These are phyloP conservation scores for Aphodius sticticus DNA, from an alignment of 2,888 invertebrate species.

Conservation along the genomic window DNA sequence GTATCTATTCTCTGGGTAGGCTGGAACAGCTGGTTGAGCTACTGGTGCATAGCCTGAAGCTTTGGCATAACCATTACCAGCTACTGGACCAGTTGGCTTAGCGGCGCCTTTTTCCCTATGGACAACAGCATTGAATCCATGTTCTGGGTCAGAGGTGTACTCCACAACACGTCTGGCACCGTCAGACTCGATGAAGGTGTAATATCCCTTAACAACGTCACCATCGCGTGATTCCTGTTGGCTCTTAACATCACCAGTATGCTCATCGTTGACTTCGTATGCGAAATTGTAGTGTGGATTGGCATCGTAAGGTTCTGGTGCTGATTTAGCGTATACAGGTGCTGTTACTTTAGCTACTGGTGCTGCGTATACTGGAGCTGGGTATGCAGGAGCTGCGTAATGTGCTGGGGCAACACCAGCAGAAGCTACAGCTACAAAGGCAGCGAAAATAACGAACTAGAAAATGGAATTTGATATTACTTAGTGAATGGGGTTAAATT, in stretches of 20 bases:
- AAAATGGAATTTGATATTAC: no score
- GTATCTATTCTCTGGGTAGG: slow-evolving; percentile 41
- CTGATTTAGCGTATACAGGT: slow-evolving; percentile 50
- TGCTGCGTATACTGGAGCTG: slow-evolving; percentile 46
- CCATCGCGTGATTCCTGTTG: slow-evolving; percentile 65
- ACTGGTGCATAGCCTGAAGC: slow-evolving; percentile 43
- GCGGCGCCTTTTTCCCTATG: slow-evolving; percentile 60
- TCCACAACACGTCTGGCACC: slow-evolving; percentile 66
- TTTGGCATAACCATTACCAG: slow-evolving; percentile 51
- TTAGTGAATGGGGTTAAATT: no score
- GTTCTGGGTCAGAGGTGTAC: slow-evolving; percentile 66
- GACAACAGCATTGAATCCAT: slow-evolving; percentile 68
- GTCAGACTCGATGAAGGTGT: slow-evolving; percentile 65
- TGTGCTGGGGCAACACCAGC: slow-evolving; percentile 42
- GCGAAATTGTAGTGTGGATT: slow-evolving; percentile 66
- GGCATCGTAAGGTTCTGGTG: slow-evolving; percentile 60
- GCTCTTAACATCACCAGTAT: slow-evolving; percentile 66
- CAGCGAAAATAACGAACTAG: slow-evolving; percentile 53
- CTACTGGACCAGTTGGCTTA: slow-evolving; percentile 46
- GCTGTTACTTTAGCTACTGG: slow-evolving; percentile 49
- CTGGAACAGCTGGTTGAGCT: slow-evolving; percentile 44
- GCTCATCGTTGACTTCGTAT: slow-evolving; percentile 64
- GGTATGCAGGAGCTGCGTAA: slow-evolving; percentile 37
- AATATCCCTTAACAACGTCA: slow-evolving; percentile 65
- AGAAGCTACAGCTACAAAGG: slow-evolving; percentile 45